Base-by-base conservation (phyloP, 2,113 vertebrate genomes). In the Oncorhynchus masou region DNA sequence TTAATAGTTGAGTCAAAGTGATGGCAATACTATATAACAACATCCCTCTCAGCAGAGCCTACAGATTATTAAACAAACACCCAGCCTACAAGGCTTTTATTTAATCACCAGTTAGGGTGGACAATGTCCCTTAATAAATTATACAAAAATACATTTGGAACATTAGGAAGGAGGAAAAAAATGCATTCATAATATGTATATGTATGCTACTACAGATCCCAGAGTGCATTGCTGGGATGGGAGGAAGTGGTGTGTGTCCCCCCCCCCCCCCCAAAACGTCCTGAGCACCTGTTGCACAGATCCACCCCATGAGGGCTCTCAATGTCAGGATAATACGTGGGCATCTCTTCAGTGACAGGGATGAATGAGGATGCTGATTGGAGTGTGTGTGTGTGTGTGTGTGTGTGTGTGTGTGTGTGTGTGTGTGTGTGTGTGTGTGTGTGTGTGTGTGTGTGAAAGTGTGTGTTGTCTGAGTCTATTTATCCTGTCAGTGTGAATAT, bases 141-240 rank as follows among this genome's bases (percentile, higher is more conserved):
- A 95, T 96, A 95, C 90, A 96, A 95, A 95, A 95, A 96, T 95
- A 96, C 95, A 95, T 94, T 93, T 94, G 92, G 92, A 94, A 70
- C 4, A 48, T 70, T 27, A n/a, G 8, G 22, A 22, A 70, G 6
- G 20, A 81, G 93, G 0, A 7, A 7, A 7, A 2, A 91, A 19
- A 66, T 8, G 54, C n/a, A 20, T 15, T 27, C 51, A 25, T 49
- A 60, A 34, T 34, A 7, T 31, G 86, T 93, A 90, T 51, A 92
- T 87, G 93, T 94, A 90, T 94, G 93, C 91, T 90, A 90, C 92
- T 89, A 88, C 89, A 79, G 84, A 92, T 94, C 87, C 88, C 92
- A 91, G 91, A 86, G 92, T 92, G 92, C 89, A 90, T 39, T 34
- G 19, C 22, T 27, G 27, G 12, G 2, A 9, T 31, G 34, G 20